These are phyloP conservation scores for Napeogenes inachia DNA, from an alignment of 2,888 invertebrate species.

Conservation along the genomic window DNA sequence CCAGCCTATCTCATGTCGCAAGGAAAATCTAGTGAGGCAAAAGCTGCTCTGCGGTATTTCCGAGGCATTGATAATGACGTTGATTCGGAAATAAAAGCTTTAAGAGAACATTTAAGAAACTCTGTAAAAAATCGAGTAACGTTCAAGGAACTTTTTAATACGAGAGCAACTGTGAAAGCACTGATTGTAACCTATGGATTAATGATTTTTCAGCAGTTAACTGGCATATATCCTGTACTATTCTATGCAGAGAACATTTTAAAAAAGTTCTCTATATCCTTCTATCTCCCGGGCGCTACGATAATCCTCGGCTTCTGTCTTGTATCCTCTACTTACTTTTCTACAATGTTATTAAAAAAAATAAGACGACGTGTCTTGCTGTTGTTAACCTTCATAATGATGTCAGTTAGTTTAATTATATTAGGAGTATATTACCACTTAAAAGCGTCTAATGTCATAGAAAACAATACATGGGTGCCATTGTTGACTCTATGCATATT, in stretches of 20 bases:
- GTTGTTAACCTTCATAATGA: constrained; percentile 76
- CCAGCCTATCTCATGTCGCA: constrained; percentile 80
- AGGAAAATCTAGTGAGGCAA: constrained; percentile 76
- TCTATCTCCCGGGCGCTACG: constrained; percentile 61
- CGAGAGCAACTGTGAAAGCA: constrained; percentile 63
- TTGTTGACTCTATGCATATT: constrained; percentile 75
- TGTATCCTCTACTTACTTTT: constrained; percentile 76
- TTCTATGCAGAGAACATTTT: constrained; percentile 79
- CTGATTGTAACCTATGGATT: constrained; percentile 75
- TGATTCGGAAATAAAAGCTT: constrained; percentile 72
- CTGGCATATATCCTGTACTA: constrained; percentile 79
- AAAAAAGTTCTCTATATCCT: constrained; percentile 58
- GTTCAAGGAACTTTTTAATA: constrained; percentile 63
- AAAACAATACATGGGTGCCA: constrained; percentile 71
- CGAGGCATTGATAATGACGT: constrained; percentile 78
- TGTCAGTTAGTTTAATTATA: constrained; percentile 73
- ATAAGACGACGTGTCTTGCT: constrained; percentile 80
- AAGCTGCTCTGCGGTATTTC: constrained; percentile 78
- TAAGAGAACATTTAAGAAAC: constrained; percentile 68
- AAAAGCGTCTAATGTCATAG: constrained; percentile 42
- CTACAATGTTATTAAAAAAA: constrained; percentile 77
- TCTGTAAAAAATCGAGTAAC: constrained; percentile 62
- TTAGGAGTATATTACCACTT: constrained; percentile 72
- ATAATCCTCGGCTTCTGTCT: constrained; percentile 80
- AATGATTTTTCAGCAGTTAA: constrained; percentile 81